Conservation (phyloP, 2,888 invertebrate genomes). For the Phasia obesa region DNA sequence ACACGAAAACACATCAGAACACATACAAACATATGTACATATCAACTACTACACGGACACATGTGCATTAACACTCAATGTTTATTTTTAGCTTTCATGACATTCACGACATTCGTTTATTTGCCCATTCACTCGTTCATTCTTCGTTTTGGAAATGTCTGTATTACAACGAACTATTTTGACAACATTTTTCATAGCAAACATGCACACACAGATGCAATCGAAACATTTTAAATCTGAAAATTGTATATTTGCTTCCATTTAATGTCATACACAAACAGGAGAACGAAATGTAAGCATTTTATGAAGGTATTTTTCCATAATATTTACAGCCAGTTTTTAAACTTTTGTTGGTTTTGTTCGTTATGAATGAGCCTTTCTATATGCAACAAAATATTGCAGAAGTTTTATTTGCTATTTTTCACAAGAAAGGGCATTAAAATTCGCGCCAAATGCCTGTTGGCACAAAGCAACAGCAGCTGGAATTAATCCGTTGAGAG, state of each 20-base stretch:
- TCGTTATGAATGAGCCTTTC: constrained; percentile 33
- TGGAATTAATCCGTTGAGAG: constrained; percentile 28
- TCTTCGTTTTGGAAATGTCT: constrained; percentile 60
- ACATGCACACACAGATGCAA: not conserved
- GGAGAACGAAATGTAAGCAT: not conserved
- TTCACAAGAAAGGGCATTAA: constrained; percentile 29
- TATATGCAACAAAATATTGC: constrained; percentile 43
- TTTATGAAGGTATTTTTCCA: not conserved
- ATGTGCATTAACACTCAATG: not conserved
- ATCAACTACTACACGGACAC: not conserved
- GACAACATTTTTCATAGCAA: constrained; percentile 40
- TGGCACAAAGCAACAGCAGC: constrained; percentile 24
- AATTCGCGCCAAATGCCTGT: constrained; percentile 63
- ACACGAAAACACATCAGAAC: not conserved
- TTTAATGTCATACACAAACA: constrained; percentile 38
- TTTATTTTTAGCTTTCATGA: constrained; percentile 52
- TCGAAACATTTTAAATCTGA: constrained; percentile 32
- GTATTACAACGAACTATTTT: constrained; percentile 51
- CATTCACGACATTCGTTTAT: constrained; percentile 27
- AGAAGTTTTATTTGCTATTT: constrained; percentile 32
- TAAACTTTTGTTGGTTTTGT: constrained; percentile 8
- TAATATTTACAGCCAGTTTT: constrained; percentile 50
- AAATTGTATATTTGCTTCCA: constrained; percentile 50
- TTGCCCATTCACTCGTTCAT: constrained; percentile 22
- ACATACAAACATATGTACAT: not conserved